Evolutionary conservation across 64 coral and sea anemone genomes (phyloP).

Genomic region (Montipora cactus): DNA sequence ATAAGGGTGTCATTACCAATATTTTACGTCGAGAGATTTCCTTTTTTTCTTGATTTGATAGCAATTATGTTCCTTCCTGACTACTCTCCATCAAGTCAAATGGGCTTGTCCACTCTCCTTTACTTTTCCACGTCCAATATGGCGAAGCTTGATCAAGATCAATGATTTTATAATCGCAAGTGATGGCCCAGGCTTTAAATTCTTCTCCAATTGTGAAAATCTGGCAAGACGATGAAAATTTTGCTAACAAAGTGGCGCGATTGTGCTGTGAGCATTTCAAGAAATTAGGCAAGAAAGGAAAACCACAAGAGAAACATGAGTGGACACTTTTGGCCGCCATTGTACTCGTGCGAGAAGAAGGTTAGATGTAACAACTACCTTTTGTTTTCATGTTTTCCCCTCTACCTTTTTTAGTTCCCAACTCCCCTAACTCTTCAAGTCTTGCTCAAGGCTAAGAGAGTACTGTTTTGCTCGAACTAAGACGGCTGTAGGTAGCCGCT

Average conservation of each 20-base stretch:
- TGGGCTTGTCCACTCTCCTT: not conserved
- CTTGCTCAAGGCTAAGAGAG: too few species aligned
- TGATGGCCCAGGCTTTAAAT: too few species aligned
- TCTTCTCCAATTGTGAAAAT: constrained; percentile 1
- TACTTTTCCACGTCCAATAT: constrained; percentile 37
- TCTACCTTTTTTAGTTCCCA: not conserved
- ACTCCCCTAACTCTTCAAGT: too few species aligned
- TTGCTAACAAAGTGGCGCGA: constrained; percentile 57
- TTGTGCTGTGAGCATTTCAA: constrained; percentile 79
- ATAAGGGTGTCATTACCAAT: too few species aligned
- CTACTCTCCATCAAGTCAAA: not conserved
- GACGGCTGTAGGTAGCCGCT: too few species aligned
- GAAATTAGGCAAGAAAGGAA: constrained; percentile 88
- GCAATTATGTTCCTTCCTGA: not conserved
- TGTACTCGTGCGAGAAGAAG: constrained; percentile 70
- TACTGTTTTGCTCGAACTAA: too few species aligned
- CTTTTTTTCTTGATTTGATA: too few species aligned
- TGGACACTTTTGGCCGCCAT: constrained; percentile 92
- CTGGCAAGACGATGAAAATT: constrained; percentile 67
- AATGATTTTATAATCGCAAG: too few species aligned
- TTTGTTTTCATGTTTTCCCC: not conserved
- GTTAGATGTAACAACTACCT: not conserved
- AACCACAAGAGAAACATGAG: constrained; percentile 75
- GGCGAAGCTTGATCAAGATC: not conserved
- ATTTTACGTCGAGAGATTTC: too few species aligned